Evolutionary conservation across 2,797 vertebrate species (phyloP).

Genomic region (Helicolenus hilgendorfi): DNA sequence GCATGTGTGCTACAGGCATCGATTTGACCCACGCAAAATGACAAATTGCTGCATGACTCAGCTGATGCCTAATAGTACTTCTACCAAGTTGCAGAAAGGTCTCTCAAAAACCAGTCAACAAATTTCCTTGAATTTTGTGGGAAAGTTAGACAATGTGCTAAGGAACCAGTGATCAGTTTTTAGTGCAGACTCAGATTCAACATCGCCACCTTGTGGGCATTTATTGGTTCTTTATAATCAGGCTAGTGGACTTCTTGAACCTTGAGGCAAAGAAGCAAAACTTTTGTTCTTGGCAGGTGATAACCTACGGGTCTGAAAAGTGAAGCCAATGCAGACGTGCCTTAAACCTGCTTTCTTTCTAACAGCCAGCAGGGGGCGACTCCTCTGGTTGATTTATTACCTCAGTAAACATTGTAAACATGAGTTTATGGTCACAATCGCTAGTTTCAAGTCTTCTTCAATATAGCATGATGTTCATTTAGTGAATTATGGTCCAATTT

Average conservation of each 20-base stretch:
- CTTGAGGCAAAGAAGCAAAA: background rate
- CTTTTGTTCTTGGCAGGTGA: too few species aligned
- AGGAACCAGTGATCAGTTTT: too few species aligned
- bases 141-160: background rate
- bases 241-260: background rate
- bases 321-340: too few species aligned
- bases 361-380: too few species aligned
- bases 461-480: too few species aligned
- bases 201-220: background rate
- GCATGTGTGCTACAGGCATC: background rate
- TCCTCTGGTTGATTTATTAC: too few species aligned
- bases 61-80: background rate
- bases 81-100: background rate
- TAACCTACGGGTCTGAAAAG: too few species aligned
- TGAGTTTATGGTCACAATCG: too few species aligned
- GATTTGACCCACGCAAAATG: background rate
- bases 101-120: background rate
- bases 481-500: too few species aligned
- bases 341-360: too few species aligned
- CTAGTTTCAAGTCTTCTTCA: too few species aligned
- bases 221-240: background rate
- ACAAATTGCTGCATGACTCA: background rate
- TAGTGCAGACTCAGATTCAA: background rate
- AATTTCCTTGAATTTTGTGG: background rate
- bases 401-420: too few species aligned